phyloP scores from a whole-genome alignment of 2,888 invertebrate genomes.

The Pristionchus fissidentatus region DNA sequence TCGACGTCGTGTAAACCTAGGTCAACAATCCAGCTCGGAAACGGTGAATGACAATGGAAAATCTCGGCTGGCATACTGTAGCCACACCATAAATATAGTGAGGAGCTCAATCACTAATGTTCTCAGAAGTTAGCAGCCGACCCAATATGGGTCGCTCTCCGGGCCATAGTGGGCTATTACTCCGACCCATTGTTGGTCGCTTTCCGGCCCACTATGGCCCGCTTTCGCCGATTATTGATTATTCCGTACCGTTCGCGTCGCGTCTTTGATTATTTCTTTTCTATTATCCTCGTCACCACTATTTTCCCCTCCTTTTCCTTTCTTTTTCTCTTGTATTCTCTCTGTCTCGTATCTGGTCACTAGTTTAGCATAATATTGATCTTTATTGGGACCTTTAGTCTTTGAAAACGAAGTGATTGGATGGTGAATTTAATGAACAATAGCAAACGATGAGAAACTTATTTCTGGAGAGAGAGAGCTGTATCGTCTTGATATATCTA shows the following conservation, averaged over 20 bases:
- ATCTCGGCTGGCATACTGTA: no score
- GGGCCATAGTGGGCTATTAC: not conserved
- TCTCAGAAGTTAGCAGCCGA: no score
- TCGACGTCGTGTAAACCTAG: no score
- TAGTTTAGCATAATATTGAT: no score
- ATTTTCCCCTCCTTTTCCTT: not conserved
- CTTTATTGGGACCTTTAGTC: not conserved
- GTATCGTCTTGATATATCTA: not conserved
- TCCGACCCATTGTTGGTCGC: not conserved
- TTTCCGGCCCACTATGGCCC: not conserved
- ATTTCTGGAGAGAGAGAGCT: not conserved
- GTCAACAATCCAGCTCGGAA: no score
- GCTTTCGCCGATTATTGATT: not conserved
- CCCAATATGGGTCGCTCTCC: no score
- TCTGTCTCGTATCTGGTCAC: no score
- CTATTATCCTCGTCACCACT: no score
- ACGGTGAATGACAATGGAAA: no score
- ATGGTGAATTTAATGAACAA: not conserved
- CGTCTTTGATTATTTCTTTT: not conserved
- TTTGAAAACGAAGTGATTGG: not conserved
- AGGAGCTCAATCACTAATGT: no score
- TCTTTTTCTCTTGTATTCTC: not conserved
- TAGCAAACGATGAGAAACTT: not conserved
- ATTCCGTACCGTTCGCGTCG: constrained; percentile 5
- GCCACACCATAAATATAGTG: no score